phyloP scores from a whole-genome alignment of 1,140 invertebrate genomes.

The Pemphigus obesinymphae region DNA sequence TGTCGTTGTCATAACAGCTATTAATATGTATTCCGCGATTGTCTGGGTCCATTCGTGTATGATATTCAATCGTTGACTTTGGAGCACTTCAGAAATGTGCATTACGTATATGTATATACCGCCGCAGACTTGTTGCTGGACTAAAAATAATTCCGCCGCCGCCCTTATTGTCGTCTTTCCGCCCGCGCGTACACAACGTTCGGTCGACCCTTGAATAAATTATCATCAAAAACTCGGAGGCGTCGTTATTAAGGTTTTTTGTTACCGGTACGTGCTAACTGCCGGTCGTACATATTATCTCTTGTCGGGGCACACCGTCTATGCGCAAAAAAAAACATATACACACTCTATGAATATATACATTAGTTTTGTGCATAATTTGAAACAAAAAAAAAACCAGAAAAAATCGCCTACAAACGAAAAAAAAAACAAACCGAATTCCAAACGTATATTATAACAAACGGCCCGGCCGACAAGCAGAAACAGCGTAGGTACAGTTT shows the following conservation, averaged over 20 bases:
- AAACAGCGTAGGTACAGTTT: too few species aligned
- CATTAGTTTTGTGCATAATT: background rate
- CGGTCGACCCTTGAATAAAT: slow-evolving; percentile 24
- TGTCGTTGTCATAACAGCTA: background rate
- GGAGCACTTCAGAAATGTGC: too few species aligned
- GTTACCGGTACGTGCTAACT: background rate
- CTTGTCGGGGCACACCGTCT: too few species aligned
- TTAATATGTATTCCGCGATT: too few species aligned
- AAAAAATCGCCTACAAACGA: too few species aligned
- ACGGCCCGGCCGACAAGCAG: too few species aligned
- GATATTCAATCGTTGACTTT: background rate
- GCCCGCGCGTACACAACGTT: background rate
- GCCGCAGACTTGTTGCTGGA: slow-evolving; percentile 2
- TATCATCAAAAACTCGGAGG: slow-evolving; percentile 15
- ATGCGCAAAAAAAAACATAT: background rate
- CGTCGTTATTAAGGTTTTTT: slow-evolving; percentile 32
- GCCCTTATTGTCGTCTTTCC: background rate
- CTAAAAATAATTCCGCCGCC: background rate
- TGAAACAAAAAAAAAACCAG: background rate
- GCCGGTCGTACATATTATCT: background rate
- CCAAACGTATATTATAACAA: background rate
- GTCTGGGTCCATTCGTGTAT: background rate
- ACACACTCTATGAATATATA: background rate
- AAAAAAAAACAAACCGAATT: too few species aligned
- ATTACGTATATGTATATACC: background rate